A percentile compares a stretch with the other conserved stretches of the same genome.
Evolutionary conservation across 2,113 vertebrate species (phyloP).

Genomic region (Donacobius atricapilla): DNA sequence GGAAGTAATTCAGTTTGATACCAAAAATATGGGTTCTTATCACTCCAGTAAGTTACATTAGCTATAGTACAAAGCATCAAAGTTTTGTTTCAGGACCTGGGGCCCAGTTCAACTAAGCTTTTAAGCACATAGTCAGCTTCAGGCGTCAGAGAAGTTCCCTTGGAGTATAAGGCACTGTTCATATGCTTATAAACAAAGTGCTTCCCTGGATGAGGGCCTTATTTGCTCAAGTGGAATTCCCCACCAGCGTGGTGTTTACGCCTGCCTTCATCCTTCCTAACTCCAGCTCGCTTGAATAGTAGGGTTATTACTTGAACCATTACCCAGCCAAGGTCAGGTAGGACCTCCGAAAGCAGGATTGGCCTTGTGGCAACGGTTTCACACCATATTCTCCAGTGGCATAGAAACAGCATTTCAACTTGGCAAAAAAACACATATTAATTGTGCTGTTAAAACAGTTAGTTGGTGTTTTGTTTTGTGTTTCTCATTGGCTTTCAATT

Average conservation of each 20-base stretch:
- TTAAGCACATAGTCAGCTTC: neutral
- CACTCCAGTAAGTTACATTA: constrained; percentile 58
- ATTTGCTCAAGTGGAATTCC: constrained; percentile 66
- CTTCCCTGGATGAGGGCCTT: constrained; percentile 61
- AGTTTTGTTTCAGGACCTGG: constrained; percentile 67
- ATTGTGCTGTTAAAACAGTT: constrained; percentile 1
- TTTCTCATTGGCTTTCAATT: neutral
- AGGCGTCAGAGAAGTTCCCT: neutral
- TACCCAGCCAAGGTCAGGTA: constrained; percentile 53
- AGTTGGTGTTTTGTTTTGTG: neutral
- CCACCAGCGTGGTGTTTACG: constrained; percentile 28
- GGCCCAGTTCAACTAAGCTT: neutral
- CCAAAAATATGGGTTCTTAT: constrained; percentile 71
- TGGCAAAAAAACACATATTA: neutral
- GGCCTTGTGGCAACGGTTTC: constrained; percentile 43
- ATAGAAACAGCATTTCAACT: constrained; percentile 26
- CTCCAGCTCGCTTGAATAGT: constrained; percentile 62
- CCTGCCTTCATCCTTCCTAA: constrained; percentile 57
- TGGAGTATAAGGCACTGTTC: constrained; percentile 24
- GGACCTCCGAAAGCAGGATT: constrained; percentile 36
- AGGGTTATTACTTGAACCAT: constrained; percentile 62
- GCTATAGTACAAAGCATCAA: constrained; percentile 25
- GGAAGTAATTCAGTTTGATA: constrained; percentile 70
- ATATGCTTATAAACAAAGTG: constrained; percentile 33
- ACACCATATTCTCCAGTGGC: constrained; percentile 47